phyloP scores from a whole-genome alignment of 2,797 vertebrate genomes.

The Typhlichthys subterraneus region DNA sequence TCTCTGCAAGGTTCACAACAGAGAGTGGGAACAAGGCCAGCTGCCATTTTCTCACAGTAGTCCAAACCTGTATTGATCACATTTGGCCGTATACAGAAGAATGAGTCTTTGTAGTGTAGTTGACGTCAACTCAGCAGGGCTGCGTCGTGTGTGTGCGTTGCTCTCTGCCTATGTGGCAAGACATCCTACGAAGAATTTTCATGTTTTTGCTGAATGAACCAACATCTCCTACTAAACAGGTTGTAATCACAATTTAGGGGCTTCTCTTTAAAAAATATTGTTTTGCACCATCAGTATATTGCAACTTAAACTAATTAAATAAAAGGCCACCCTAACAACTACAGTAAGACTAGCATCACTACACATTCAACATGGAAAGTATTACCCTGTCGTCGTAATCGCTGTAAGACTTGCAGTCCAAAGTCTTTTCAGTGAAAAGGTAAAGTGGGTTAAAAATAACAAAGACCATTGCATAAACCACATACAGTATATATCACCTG shows the following conservation, averaged over 20 bases:
- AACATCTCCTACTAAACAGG: too few relatives aligned
- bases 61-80: constrained; percentile 66
- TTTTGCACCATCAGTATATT: too few relatives aligned
- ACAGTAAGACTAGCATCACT: constrained; percentile 35
- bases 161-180: constrained; percentile 33
- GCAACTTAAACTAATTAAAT: too few relatives aligned
- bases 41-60: constrained; percentile 66
- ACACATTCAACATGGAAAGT: constrained; percentile 12
- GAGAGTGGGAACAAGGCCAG: constrained; percentile 68
- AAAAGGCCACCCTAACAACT: too few relatives aligned
- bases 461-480: constrained; percentile 60
- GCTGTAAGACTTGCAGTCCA: background rate
- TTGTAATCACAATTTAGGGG: too few relatives aligned
- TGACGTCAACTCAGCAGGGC: constrained; percentile 61
- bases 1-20: constrained; percentile 69
- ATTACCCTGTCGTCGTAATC: too few relatives aligned
- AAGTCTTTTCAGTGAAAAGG: constrained; percentile 17
- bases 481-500: constrained; percentile 54
- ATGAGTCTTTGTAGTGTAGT: constrained; percentile 37
- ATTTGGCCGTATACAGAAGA: constrained; percentile 59
- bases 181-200: constrained; percentile 40
- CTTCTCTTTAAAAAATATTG: too few relatives aligned
- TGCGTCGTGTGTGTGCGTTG: constrained; percentile 25
- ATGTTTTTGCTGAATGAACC: constrained; percentile 22
- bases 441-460: constrained; percentile 58